Conservation (phyloP, 2,888 invertebrate genomes). For the Dione juno region DNA sequence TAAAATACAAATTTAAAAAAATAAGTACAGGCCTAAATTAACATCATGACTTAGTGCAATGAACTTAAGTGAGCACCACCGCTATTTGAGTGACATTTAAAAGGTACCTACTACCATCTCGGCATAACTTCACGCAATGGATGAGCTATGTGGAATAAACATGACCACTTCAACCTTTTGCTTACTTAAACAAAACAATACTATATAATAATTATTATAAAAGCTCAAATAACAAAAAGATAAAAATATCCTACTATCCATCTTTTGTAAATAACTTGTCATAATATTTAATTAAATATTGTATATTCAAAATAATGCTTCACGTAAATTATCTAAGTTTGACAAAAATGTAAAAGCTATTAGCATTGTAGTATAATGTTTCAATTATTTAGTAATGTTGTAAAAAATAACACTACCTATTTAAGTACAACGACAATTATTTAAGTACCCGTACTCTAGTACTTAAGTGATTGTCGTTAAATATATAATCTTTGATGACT, state of each 20-base stretch:
- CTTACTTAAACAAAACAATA: not conserved
- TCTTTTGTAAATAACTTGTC: not conserved
- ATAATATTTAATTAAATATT: not conserved
- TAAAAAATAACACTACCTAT: not conserved
- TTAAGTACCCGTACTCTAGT: not conserved
- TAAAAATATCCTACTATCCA: not conserved
- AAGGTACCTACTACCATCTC: conserved; percentile 19
- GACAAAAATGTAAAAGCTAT: not conserved
- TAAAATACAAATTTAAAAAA: not conserved
- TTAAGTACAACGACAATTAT: not conserved
- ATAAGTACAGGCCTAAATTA: not conserved
- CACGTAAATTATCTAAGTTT: not conserved
- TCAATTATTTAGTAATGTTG: not conserved
- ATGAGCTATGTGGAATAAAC: conserved; percentile 29
- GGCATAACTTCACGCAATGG: conserved; percentile 34
- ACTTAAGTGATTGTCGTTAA: not conserved
- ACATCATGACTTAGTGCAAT: conserved; percentile 5
- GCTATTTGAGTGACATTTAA: conserved; percentile 34
- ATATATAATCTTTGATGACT: not conserved
- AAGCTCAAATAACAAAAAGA: not conserved
- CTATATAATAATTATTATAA: not conserved
- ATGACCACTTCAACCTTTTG: conserved; percentile 32
- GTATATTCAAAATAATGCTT: not conserved
- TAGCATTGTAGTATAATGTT: not conserved
- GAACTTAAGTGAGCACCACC: not conserved